Evolutionary conservation across 2,888 invertebrate genomes (phyloP), one percentile per base, ranked within the genome.

Genomic region (Andrena chrysosceles): DNA sequence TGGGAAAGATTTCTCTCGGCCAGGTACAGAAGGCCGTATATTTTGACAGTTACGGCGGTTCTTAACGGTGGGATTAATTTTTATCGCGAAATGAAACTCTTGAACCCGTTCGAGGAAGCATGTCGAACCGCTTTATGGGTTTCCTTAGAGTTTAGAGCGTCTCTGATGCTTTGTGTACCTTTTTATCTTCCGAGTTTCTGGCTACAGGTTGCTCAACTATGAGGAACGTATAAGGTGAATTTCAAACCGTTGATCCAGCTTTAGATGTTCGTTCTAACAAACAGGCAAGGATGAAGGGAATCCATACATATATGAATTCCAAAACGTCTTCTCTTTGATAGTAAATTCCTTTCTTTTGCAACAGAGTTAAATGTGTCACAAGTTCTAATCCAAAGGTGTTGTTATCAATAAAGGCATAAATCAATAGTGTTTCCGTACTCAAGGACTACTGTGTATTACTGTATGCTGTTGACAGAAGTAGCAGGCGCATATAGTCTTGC

Each of bases 21-120:
- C 67, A 69, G 56, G 33, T 87, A 86, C 86, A 87, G 83, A 70
- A 83, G 87, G 87, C 82, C 89, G 88, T 92, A 91, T 92, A 91
- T 90, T 91, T 91, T 86, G 89, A 88, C 90, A 90, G 89, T 91
- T 91, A 90, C 86, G 86, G 87, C 89, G 82, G 77, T 84, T 82
- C 85, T 90, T 91, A 92, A 91, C 91, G 91, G 91, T 90, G 90
- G 89, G 91, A 92, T 92, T 93, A 92, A 93, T 93, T 92, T 92
- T 93, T 91, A 92, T 88, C 87, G 88, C 89, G 84, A 89, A 91
- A 91, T 89, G 89, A 89, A 89, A 89, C 86, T 85, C 81, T 78
- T 83, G 77, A 82, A 72, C 68, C 79, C 72, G 66, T 54, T 82
- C 70, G 80, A 82, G 85, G 79, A 80, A 79, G 82, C 86, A 89